Base-by-base conservation (phyloP, 2,113 vertebrate genomes). In the Forbesichthys papilliferus region DNA sequence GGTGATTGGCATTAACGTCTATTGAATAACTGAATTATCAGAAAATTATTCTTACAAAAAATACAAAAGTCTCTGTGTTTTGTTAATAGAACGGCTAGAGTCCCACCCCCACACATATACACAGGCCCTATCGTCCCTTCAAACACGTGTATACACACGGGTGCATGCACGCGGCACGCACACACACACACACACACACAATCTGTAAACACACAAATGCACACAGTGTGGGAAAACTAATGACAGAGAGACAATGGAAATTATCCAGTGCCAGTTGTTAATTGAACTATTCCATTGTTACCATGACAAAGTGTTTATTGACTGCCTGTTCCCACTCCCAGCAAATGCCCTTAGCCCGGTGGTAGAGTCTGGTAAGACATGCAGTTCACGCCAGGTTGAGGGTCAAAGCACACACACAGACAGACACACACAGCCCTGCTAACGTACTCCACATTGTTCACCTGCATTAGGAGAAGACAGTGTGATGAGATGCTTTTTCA, bases 251-350 rank as follows among this genome's bases (percentile, higher is more conserved):
- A 88, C 90, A 90, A 92, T 94, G 36, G 7, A 93, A 95, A 95
- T 94, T 74, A 87, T 82, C 77, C 70, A 64, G 86, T 84, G 86
- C 86, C 88, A 65, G 92, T 93, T 94, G 94, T 94, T 96, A 96
- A 95, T 95, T 94, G 94, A 94, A 94, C 92, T 91, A 93, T 94
- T 95, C 94, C 92, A 93, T 94, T 95, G 94, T 95, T 95, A 91
- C 93, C 90, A 90, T 94, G 94, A 94, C 92, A 93, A 93, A 93
- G 92, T 94, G 89, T 87, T 90, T 93, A 95, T 95, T 92, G 95
- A 96, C 95, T 92, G 90, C 78, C 52, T 48, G 47, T 71, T 46
- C 64, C 75, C 71, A 18, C 9, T 56, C 58, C 42, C 61, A 61
- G 36, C 18, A 18, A 68, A 59, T 57, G 58, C 63, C 33, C 77